phyloP scores from a whole-genome alignment of 2,888 invertebrate genomes.

The Macaria liturata region DNA sequence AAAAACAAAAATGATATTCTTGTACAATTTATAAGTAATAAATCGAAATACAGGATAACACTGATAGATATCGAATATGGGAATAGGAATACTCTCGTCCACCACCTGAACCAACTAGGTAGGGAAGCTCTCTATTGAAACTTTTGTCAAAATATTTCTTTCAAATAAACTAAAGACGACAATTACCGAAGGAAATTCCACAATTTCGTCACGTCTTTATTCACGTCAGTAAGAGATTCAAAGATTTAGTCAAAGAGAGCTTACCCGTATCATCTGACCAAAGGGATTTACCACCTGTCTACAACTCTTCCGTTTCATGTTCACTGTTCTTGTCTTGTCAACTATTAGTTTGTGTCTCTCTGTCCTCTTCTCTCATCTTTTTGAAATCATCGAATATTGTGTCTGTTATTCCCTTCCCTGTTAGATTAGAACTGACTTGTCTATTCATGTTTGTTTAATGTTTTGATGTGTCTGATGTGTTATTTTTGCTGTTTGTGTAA shows the following conservation, averaged over 20 bases:
- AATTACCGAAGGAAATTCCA: too few species aligned
- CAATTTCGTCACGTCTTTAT: too few species aligned
- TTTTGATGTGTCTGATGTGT: constrained; percentile 26
- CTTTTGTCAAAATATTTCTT: neutral
- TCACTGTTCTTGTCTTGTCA: constrained; percentile 46
- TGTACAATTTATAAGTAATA: too few species aligned
- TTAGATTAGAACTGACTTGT: constrained; percentile 33
- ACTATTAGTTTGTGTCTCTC: constrained; percentile 45
- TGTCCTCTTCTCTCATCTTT: constrained; percentile 33
- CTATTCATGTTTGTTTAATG: constrained; percentile 25
- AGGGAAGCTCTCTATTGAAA: constrained; percentile 31
- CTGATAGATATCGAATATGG: neutral
- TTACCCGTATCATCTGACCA: constrained; percentile 34
- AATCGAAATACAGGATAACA: too few species aligned
- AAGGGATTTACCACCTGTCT: constrained; percentile 46
- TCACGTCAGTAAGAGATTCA: too few species aligned
- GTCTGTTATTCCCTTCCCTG: constrained; percentile 11
- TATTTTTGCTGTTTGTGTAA: constrained; percentile 19
- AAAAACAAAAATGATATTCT: too few species aligned
- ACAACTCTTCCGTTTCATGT: constrained; percentile 53
- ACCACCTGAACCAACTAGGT: constrained; percentile 26
- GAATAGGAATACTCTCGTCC: constrained; percentile 4
- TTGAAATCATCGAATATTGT: constrained; percentile 16
- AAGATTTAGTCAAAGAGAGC: constrained; percentile 25
- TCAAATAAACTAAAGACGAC: too few species aligned